Percentiles rank a stretch among this genome's conserved stretches.
Conservation (phyloP, 2,797 vertebrate species). For the Microctenopoma lineatum region DNA sequence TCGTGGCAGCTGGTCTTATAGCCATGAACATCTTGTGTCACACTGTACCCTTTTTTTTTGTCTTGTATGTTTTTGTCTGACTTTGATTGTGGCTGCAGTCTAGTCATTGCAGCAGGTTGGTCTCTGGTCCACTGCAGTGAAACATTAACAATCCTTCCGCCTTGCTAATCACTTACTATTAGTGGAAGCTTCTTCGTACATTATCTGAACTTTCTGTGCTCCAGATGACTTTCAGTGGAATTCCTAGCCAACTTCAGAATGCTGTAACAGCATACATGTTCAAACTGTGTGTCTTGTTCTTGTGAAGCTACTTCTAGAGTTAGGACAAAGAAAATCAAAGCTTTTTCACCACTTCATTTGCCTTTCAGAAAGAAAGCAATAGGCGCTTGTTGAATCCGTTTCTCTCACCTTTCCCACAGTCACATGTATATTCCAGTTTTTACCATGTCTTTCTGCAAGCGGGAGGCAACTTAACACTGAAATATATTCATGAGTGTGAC, state of each 20-base stretch:
- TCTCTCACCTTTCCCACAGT: slow-evolving; percentile 8
- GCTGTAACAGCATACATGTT: slow-evolving; percentile 28
- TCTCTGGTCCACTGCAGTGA: slow-evolving; percentile 9
- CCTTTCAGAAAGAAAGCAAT: slow-evolving; percentile 68
- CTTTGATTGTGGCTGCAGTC: slow-evolving; percentile 8
- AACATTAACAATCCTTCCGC: slow-evolving; percentile 14
- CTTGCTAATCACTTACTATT: slow-evolving; percentile 8
- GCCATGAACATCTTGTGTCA: slow-evolving; percentile 22
- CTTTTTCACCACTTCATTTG: slow-evolving; percentile 45
- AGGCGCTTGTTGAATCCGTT: slow-evolving; percentile 18
- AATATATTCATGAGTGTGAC: not conserved
- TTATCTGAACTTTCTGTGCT: slow-evolving; percentile 19
- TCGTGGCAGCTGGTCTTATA: slow-evolving; percentile 17
- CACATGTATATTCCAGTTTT: slow-evolving; percentile 10
- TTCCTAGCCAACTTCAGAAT: slow-evolving; percentile 6
- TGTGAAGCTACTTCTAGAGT: slow-evolving; percentile 27
- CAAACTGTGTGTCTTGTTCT: slow-evolving; percentile 15
- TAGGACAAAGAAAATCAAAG: slow-evolving; percentile 5
- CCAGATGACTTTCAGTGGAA: slow-evolving; percentile 11
- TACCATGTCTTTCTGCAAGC: slow-evolving; percentile 19
- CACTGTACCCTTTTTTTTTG: slow-evolving; percentile 11
- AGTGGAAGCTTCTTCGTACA: slow-evolving; percentile 12
- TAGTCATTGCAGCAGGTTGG: not conserved
- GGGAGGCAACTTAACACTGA: not conserved
- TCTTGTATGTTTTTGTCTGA: slow-evolving; percentile 29